Evolutionary conservation across 2,797 vertebrate genomes (phyloP).

Genomic region (Neomorphus geoffroyi): DNA sequence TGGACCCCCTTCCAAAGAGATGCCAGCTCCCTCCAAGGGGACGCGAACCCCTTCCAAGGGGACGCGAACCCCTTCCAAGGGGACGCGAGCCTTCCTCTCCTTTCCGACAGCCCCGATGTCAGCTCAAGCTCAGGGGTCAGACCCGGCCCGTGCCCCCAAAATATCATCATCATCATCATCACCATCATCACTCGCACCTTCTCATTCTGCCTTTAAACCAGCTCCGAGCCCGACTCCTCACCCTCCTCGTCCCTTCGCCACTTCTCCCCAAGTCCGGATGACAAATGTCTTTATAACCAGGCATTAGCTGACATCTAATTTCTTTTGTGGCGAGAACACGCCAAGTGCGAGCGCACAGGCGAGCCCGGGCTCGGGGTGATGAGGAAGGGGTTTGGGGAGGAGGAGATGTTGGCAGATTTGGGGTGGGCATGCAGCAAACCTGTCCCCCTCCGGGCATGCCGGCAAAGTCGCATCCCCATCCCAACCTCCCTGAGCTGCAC

Average conservation of each 20-base stretch:
- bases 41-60: too few species aligned
- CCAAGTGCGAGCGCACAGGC: neutral
- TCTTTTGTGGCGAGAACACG: neutral
- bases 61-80: too few species aligned
- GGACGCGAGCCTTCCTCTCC: neutral
- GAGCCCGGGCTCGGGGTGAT: neutral
- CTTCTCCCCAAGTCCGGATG: conserved; percentile 23
- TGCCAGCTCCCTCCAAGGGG: too few species aligned
- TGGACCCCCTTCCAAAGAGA: too few species aligned
- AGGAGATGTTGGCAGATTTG: neutral
- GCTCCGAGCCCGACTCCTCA: too few species aligned
- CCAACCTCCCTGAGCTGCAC: neutral
- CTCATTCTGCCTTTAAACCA: neutral
- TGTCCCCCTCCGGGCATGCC: neutral
- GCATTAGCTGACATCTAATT: conserved; percentile 5
- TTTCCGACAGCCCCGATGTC: neutral
- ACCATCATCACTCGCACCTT: neutral
- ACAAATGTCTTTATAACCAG: conserved; percentile 60
- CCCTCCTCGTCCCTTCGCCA: neutral
- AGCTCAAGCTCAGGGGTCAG: neutral
- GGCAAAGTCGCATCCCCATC: neutral
- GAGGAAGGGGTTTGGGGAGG: neutral
- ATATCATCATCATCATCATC: neutral
- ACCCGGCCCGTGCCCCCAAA: neutral
- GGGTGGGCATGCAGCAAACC: neutral